Evolutionary conservation across 2,113 vertebrate species (phyloP).

Genomic region (Microcebus griseorufus): DNA sequence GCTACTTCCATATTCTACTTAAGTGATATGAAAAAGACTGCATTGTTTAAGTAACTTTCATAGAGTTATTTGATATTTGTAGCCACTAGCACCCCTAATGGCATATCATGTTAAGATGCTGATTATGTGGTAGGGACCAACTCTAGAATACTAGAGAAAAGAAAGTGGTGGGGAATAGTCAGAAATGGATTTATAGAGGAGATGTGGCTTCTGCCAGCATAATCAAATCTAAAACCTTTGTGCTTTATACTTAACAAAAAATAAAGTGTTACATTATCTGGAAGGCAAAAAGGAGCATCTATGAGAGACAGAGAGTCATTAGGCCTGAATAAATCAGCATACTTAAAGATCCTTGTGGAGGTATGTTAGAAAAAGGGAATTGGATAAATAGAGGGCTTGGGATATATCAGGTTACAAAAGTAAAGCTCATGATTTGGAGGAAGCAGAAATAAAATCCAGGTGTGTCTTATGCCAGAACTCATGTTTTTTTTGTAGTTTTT

Average conservation of each 20-base stretch:
- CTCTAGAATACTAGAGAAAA: neutral
- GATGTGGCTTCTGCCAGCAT: neutral
- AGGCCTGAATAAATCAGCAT: neutral
- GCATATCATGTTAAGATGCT: neutral
- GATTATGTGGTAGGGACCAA: neutral
- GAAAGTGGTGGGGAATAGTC: neutral
- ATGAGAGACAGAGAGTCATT: neutral
- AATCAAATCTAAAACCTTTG: neutral
- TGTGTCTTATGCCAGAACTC: neutral
- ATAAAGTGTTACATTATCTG: neutral
- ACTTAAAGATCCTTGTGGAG: neutral
- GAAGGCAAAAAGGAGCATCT: neutral
- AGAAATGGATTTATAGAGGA: neutral
- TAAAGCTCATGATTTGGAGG: neutral
- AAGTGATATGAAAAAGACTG: neutral
- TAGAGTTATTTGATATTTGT: neutral
- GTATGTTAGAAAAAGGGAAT: neutral
- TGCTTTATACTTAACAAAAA: neutral
- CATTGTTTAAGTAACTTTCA: neutral
- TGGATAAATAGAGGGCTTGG: neutral
- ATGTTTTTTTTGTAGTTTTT: neutral
- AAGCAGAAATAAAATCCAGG: neutral
- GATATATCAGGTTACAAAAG: neutral
- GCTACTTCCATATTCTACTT: neutral
- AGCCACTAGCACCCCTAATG: neutral